These are phyloP conservation scores for Morpho achilles DNA, from an alignment of 2,888 invertebrate species.

Conservation along the genomic window DNA sequence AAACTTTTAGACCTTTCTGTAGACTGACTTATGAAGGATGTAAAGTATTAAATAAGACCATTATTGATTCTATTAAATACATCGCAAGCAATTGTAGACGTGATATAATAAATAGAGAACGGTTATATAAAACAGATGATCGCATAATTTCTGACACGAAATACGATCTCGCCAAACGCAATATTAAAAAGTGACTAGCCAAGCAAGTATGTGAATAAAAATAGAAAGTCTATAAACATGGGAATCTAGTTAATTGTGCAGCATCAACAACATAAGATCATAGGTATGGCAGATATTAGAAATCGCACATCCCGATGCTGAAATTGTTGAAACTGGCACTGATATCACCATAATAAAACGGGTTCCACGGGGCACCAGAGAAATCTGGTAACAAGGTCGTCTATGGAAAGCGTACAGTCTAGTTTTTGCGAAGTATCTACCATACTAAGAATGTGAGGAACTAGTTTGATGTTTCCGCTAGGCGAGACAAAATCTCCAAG, in stretches of 20 bases:
- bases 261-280: slow-evolving; percentile 5
- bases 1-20: too few species aligned
- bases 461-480: slow-evolving; percentile 64
- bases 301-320: slow-evolving; percentile 19
- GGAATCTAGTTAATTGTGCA: slow-evolving; percentile 28
- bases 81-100: slow-evolving; percentile 2
- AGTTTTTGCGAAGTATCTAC: slow-evolving; percentile 68
- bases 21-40: too few species aligned
- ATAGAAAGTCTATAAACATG: slow-evolving; percentile 53
- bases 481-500: slow-evolving; percentile 49
- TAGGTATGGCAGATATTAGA: slow-evolving; percentile 15
- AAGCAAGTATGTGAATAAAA: slow-evolving; percentile 43
- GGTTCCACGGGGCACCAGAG: slow-evolving; percentile 36
- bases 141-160: slow-evolving; percentile 40
- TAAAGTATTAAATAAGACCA: too few species aligned
- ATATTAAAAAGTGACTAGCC: slow-evolving; percentile 38
- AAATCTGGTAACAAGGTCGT: slow-evolving; percentile 65
- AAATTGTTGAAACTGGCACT: slow-evolving; percentile 7
- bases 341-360: slow-evolving; percentile 12
- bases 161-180: slow-evolving; percentile 46
- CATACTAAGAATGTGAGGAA: slow-evolving; percentile 51
- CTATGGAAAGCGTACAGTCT: slow-evolving; percentile 66
- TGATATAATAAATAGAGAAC: slow-evolving; percentile 36
- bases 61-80: too few species aligned
- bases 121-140: slow-evolving; percentile 53